Conservation (phyloP, 2,113 vertebrate genomes). For the Triplophysa tibetana region DNA sequence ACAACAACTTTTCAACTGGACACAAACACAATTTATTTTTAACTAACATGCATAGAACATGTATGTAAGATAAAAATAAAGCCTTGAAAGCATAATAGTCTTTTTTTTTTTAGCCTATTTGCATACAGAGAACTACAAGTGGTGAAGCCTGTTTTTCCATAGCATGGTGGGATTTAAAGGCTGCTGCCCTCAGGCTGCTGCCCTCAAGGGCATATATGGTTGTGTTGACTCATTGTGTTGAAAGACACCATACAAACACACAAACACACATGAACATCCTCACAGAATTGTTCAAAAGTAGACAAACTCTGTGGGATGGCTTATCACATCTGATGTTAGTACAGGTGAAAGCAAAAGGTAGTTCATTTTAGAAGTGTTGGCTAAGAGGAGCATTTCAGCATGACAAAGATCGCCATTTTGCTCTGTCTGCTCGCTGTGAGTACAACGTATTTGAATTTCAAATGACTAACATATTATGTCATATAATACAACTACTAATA, state of each 20-base stretch:
- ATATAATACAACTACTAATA: too few relatives aligned
- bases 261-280: neutral
- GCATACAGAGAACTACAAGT: neutral
- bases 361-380: neutral
- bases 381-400: neutral
- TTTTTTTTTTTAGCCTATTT: neutral
- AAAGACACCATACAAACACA: neutral
- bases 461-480: too few relatives aligned
- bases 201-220: neutral
- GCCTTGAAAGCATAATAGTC: too few relatives aligned
- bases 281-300: neutral
- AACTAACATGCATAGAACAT: too few relatives aligned
- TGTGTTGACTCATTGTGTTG: neutral
- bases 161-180: neutral
- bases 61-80: too few relatives aligned
- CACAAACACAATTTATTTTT: too few relatives aligned
- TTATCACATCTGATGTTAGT: neutral
- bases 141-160: neutral
- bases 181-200: neutral
- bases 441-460: too few relatives aligned
- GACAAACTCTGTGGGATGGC: neutral
- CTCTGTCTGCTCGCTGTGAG: conserved; percentile 63
- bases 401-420: conserved; percentile 51
- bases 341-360: neutral
- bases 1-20: too few relatives aligned